Evolutionary conservation across 2,113 vertebrate genomes (phyloP).

Genomic region (Vulpes vulpes): DNA sequence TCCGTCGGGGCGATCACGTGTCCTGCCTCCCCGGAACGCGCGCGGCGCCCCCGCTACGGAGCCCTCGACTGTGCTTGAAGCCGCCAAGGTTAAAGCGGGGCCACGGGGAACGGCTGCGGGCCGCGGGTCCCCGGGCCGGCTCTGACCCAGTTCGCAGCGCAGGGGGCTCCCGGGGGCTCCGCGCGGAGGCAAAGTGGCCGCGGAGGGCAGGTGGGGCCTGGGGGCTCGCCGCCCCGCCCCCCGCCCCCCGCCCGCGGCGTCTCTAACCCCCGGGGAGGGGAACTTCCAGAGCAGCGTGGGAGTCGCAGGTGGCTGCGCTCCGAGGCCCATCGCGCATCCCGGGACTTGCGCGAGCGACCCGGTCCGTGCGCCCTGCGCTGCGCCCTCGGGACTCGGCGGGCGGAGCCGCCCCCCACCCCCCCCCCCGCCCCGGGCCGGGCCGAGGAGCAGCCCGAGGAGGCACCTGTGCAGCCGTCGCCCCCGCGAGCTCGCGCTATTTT

Average conservation of each 20-base stretch:
- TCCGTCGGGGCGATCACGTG: slow-evolving; percentile 75
- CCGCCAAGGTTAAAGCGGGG: slow-evolving; percentile 60
- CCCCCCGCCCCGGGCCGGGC: background rate
- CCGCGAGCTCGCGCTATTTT: slow-evolving; percentile 64
- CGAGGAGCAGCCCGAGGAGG: slow-evolving; percentile 70
- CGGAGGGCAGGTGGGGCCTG: slow-evolving; percentile 33
- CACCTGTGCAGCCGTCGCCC: slow-evolving; percentile 59
- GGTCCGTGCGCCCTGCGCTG: background rate
- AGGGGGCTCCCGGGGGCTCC: no score
- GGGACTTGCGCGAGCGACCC: slow-evolving; percentile 79
- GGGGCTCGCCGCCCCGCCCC: background rate
- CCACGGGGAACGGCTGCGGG: background rate
- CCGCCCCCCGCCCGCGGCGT: background rate
- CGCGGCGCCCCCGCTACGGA: slow-evolving; percentile 78
- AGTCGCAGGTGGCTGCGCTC: slow-evolving; percentile 74
- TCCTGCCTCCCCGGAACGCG: slow-evolving; percentile 73
- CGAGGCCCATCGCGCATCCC: slow-evolving; percentile 44
- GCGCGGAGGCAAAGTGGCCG: no score
- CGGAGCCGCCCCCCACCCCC: no score
- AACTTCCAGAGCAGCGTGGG: slow-evolving; percentile 75
- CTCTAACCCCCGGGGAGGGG: slow-evolving; percentile 41
- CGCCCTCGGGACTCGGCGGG: background rate
- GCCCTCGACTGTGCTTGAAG: slow-evolving; percentile 81
- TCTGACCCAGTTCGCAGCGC: no score
- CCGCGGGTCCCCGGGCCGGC: no score